These are phyloP conservation scores for Actinia equina DNA, from an alignment of 64 coral and sea anemone genomes.

Conservation along the genomic window DNA sequence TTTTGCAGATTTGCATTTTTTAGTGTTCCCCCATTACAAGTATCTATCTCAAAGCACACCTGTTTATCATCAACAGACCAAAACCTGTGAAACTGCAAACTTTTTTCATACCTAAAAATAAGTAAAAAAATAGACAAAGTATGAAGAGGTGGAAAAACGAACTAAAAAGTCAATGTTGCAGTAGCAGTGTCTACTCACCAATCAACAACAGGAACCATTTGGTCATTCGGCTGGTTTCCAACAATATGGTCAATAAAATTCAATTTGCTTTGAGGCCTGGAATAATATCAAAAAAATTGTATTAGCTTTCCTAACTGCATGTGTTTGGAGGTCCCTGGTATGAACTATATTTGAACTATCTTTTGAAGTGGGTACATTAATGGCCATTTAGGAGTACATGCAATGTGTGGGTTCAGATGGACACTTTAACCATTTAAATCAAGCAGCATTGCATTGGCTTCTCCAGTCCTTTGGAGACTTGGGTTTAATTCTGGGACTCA, in stretches of 20 bases:
- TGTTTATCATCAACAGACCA: conserved; percentile 97
- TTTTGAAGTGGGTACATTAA: too few relatives aligned
- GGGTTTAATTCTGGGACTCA: too few relatives aligned
- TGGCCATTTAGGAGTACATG: too few relatives aligned
- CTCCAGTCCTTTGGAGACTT: too few relatives aligned
- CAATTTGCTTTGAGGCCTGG: conserved; percentile 58
- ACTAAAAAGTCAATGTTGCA: not conserved
- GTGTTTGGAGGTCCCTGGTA: too few relatives aligned
- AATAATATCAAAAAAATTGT: not conserved
- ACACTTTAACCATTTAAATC: too few relatives aligned
- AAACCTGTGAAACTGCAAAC: conserved; percentile 96
- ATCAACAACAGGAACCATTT: conserved; percentile 71
- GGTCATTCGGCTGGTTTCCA: conserved; percentile 89
- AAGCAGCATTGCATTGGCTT: too few relatives aligned
- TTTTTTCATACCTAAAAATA: conserved; percentile 76
- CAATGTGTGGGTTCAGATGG: too few relatives aligned
- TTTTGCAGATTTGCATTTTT: too few relatives aligned
- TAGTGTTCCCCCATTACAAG: too few relatives aligned
- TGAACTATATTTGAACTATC: too few relatives aligned
- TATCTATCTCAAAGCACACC: conserved; percentile 20
- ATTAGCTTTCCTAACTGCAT: not conserved
- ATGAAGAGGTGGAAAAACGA: not conserved
- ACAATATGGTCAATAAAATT: conserved; percentile 95
- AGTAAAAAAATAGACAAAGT: not conserved
- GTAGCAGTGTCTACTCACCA: conserved; percentile 44